phyloP scores from a whole-genome alignment of 1,140 invertebrate genomes.

The Tetragonula clypearis region DNA sequence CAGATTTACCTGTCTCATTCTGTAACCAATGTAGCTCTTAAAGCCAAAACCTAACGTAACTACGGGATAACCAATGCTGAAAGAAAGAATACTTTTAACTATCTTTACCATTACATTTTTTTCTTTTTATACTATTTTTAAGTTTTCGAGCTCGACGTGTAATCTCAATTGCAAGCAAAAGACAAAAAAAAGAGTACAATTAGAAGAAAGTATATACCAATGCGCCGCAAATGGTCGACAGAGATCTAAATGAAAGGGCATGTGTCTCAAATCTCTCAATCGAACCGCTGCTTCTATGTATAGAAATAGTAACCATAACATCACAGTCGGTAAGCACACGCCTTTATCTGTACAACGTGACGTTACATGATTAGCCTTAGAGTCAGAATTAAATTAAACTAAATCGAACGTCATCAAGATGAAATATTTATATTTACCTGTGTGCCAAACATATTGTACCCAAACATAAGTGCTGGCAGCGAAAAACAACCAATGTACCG shows the following conservation, averaged over 20 bases:
- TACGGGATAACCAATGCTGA: constrained; percentile 97
- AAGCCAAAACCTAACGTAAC: constrained; percentile 98
- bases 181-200: constrained; percentile 15
- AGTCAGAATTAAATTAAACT: no score
- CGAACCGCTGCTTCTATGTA: constrained; percentile 96
- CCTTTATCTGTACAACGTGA: constrained; percentile 89
- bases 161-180: neutral
- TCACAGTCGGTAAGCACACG: constrained; percentile 96
- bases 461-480: constrained; percentile 99
- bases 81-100: constrained; percentile 70
- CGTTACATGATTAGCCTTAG: no score
- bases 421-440: constrained; percentile 86
- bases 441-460: constrained; percentile 99
- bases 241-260: constrained; percentile 95
- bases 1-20: constrained; percentile 89
- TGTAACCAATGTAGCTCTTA: constrained; percentile 96
- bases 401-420: neutral
- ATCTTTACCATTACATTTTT: neutral
- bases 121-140: no score
- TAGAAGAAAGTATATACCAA: constrained; percentile 86
- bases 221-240: constrained; percentile 99
- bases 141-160: no score
- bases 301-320: constrained; percentile 97
- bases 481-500: constrained; percentile 98
- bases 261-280: constrained; percentile 92